Percentiles rank a stretch among this genome's conserved stretches.
These are phyloP conservation scores for Podocnemis expansa DNA, from an alignment of 2,113 vertebrate genomes.

Conservation along the genomic window DNA sequence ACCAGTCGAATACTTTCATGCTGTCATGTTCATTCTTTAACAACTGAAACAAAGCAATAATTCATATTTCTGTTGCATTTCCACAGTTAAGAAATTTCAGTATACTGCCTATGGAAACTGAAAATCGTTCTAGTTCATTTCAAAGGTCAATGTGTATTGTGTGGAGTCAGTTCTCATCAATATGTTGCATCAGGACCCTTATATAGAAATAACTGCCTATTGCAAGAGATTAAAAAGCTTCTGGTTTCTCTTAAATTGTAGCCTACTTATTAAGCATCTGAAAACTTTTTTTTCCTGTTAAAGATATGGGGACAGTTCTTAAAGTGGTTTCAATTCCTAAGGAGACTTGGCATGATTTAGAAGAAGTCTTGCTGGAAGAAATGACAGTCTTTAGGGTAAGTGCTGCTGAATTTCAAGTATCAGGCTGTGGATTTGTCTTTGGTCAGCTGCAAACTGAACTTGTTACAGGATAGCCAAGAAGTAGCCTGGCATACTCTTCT, in stretches of 20 bases:
- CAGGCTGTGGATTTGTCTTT: conserved; percentile 52
- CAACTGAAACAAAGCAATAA: neutral
- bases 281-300: conserved; percentile 18
- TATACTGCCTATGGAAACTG: neutral
- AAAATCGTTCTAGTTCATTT: neutral
- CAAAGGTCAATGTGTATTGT: neutral
- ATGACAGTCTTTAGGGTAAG: conserved; percentile 96
- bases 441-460: conserved; percentile 67
- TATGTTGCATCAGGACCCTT: neutral
- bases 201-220: neutral
- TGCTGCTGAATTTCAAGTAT: conserved; percentile 70
- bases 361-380: conserved; percentile 98
- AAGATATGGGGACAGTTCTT: conserved; percentile 94
- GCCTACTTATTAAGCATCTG: conserved; percentile 11
- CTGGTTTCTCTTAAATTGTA: conserved; percentile 4
- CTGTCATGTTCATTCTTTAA: neutral
- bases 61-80: conserved; percentile 1
- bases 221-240: neutral
- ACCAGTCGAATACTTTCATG: conserved; percentile 1
- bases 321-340: conserved; percentile 97
- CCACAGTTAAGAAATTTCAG: neutral
- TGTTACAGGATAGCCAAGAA: conserved; percentile 47
- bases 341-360: conserved; percentile 97
- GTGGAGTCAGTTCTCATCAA: neutral
- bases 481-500: conserved; percentile 61